These are phyloP conservation scores for Gonatopus flavifemur DNA, from an alignment of 1,140 invertebrate species.

Conservation along the genomic window DNA sequence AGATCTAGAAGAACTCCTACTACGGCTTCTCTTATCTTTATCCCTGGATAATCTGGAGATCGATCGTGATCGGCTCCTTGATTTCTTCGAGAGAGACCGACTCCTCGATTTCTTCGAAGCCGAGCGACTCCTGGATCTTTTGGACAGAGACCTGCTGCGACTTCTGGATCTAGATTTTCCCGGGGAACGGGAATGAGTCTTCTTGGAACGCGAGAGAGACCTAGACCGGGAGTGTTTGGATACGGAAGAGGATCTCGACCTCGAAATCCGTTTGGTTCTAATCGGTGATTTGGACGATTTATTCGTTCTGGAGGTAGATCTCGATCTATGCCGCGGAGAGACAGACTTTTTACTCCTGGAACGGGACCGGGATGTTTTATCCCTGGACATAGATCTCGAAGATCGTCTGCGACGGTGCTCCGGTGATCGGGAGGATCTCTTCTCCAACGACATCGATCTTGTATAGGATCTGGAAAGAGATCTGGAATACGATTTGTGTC, in stretches of 20 bases:
- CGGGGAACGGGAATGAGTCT: slow-evolving; percentile 33
- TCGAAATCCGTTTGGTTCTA: slow-evolving; percentile 1
- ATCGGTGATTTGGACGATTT: slow-evolving; percentile 19
- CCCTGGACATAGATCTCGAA: slow-evolving; percentile 20
- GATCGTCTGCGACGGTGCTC: no score
- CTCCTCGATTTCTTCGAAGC: slow-evolving; percentile 35
- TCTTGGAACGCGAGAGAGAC: slow-evolving; percentile 31
- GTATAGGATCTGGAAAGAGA: slow-evolving; percentile 40
- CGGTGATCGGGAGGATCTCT: slow-evolving; percentile 32
- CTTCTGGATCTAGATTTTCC: slow-evolving; percentile 34
- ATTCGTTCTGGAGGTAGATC: slow-evolving; percentile 30
- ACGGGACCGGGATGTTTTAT: slow-evolving; percentile 23
- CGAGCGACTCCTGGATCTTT: slow-evolving; percentile 37
- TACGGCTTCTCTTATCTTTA: slow-evolving; percentile 44
- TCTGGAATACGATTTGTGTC: slow-evolving; percentile 34
- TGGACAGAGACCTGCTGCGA: slow-evolving; percentile 34
- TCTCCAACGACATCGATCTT: slow-evolving; percentile 27
- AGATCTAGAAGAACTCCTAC: slow-evolving; percentile 44
- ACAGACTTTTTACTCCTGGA: slow-evolving; percentile 26
- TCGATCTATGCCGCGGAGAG: slow-evolving; percentile 18
- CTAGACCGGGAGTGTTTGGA: slow-evolving; percentile 29
- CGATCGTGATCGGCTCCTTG: slow-evolving; percentile 42
- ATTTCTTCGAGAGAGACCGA: slow-evolving; percentile 34
- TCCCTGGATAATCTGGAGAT: slow-evolving; percentile 38
- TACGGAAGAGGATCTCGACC: slow-evolving; percentile 35